Percentiles rank a stretch among this genome's conserved stretches.
Evolutionary conservation across 2,888 invertebrate species (phyloP).

Genomic region (Cryptocephalus primarius): DNA sequence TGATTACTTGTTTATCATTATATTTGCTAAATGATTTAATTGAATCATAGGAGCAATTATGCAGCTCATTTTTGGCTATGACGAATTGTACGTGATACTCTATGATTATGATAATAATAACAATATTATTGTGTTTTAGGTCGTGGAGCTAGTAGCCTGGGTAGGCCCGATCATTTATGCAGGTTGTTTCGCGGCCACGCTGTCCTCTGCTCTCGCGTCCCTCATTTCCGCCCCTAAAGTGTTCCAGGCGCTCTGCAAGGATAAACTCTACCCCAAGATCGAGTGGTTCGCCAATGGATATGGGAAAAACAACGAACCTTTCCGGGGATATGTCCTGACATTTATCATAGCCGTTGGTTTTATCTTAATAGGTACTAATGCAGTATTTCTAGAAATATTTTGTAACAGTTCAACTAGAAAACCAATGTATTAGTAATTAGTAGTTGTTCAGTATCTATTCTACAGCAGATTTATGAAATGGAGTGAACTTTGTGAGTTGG

Average conservation of each 20-base stretch:
- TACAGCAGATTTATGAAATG: background rate
- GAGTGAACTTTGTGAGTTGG: background rate
- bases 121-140: slow-evolving; percentile 38
- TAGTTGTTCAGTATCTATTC: background rate
- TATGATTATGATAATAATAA: too few species aligned
- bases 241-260: slow-evolving; percentile 88
- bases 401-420: background rate
- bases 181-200: slow-evolving; percentile 93
- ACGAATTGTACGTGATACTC: too few species aligned
- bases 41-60: too few species aligned
- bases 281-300: slow-evolving; percentile 83
- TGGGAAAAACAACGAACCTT: slow-evolving; percentile 71
- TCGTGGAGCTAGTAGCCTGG: slow-evolving; percentile 69
- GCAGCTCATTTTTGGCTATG: too few species aligned
- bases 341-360: slow-evolving; percentile 81
- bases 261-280: slow-evolving; percentile 86
- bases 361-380: slow-evolving; percentile 72
- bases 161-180: slow-evolving; percentile 92
- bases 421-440: background rate
- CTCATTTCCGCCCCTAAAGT: slow-evolving; percentile 93
- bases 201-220: slow-evolving; percentile 92
- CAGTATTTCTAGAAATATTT: background rate
- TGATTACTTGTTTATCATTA: too few species aligned
- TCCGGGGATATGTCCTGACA: slow-evolving; percentile 85
- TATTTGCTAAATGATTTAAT: too few species aligned